Percentiles rank a stretch among this genome's conserved stretches.
Conservation (phyloP, 2,888 invertebrate species). For the Tenthredo scrophulariae region DNA sequence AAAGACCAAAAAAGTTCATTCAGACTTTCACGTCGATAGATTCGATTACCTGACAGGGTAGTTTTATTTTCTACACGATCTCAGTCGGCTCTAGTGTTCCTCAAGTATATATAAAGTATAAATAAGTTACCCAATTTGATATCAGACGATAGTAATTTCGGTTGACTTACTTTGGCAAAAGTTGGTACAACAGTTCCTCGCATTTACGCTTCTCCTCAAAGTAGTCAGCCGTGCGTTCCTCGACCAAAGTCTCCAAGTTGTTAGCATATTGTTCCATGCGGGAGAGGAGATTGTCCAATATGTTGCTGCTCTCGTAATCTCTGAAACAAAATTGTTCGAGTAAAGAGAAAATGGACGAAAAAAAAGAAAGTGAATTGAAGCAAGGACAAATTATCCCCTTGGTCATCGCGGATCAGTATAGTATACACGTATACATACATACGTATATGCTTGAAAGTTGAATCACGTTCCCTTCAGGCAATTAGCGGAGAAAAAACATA, state of each 20-base stretch:
- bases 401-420: not conserved
- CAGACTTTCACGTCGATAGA: not conserved
- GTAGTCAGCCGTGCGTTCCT: conserved; percentile 97
- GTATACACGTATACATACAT: not conserved
- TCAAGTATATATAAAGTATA: not conserved
- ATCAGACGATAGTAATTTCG: not conserved
- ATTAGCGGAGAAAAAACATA: not conserved
- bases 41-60: not conserved
- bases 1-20: not conserved
- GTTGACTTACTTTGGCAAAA: conserved; percentile 91
- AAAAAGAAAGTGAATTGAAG: not conserved
- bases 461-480: not conserved
- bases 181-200: conserved; percentile 96
- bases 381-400: not conserved
- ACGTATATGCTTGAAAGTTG: not conserved
- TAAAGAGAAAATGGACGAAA: not conserved
- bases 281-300: conserved; percentile 95
- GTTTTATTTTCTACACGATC: not conserved
- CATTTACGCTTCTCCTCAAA: conserved; percentile 99
- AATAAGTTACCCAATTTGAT: conserved; percentile 1
- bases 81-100: not conserved
- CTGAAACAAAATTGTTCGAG: conserved; percentile 78
- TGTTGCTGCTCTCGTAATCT: conserved; percentile 94
- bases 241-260: conserved; percentile 97
- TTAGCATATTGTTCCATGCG: conserved; percentile 99